Conservation (phyloP, 2,797 vertebrate genomes). For the Steatocranus sp. region DNA sequence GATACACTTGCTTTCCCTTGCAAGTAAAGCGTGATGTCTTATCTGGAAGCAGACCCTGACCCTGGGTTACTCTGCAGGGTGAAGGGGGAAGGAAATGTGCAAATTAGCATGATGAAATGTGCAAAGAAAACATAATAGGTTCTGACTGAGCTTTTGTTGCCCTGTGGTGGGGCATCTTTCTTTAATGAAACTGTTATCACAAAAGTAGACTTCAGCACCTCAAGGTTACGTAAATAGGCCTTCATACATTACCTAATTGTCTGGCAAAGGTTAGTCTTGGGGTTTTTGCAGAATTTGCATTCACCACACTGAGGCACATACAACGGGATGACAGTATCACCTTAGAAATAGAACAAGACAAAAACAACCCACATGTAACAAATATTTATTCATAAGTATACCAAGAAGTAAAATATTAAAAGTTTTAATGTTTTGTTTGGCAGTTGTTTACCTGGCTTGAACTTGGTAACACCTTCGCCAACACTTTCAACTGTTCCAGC, state of each 20-base stretch:
- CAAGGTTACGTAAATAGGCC: neutral
- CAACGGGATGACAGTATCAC: constrained; percentile 88
- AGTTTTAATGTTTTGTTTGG: too few relatives aligned
- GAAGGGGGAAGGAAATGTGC: neutral
- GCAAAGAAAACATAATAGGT: neutral
- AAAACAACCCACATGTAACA: neutral
- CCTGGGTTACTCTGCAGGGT: constrained; percentile 86
- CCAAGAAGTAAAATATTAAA: neutral
- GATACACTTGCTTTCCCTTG: constrained; percentile 90
- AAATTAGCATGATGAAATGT: neutral
- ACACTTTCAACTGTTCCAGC: constrained; percentile 93
- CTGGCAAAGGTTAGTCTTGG: constrained; percentile 97
- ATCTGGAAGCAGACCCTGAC: constrained; percentile 92
- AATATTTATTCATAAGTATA: neutral
- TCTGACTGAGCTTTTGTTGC: neutral
- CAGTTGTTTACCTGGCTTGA: constrained; percentile 81
- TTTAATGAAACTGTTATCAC: neutral
- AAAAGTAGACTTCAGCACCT: neutral
- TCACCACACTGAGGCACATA: constrained; percentile 95
- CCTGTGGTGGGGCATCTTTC: neutral
- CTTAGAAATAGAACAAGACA: constrained; percentile 56
- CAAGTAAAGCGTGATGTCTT: constrained; percentile 92
- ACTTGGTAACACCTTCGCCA: constrained; percentile 90
- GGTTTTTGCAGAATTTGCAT: constrained; percentile 96
- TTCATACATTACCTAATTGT: constrained; percentile 86